Evolutionary conservation across 1,140 invertebrate genomes (phyloP), one percentile per base, ranked within the genome.

Genomic region (Aphelinus atriplicis): DNA sequence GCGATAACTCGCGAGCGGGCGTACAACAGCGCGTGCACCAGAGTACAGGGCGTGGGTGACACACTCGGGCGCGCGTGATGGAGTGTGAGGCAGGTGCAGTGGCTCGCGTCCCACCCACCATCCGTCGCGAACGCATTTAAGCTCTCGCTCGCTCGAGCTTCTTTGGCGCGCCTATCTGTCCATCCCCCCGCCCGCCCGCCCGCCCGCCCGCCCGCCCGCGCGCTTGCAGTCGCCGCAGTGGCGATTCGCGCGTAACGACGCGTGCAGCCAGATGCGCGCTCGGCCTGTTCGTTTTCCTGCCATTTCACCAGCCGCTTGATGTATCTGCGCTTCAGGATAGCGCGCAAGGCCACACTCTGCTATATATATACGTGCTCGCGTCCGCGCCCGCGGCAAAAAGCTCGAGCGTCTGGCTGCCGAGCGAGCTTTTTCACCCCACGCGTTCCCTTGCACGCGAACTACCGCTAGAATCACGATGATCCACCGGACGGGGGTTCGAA

Each of bases 41-140:
- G 87, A 86, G 84, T 85, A 86, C 26, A 26, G 26, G 26, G 84
- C 86, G 85, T 87, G 85, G 86, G 86, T 87, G 86, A 87, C 86
- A 84, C 79, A 80, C 71, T 26, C 26, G 26, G 26, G 26, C 26
- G 72, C 3, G 80, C 80, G 83, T 87, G 86, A 87, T 85, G 83
- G 83, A 87, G 85, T 81, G 83, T 81, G 80, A 81, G 84, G 82
- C 86, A 87, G 86, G 85, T 87, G 85, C 86, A 82, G 81, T 73
- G 78, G 66, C 80, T 75, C 48, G 1, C 51, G 6, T 26, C 48
- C 55, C 68, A 1, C 45, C 43, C 26, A 1, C 50, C 48, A 6
- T 7, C 61, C 10, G 45, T 5, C 61, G 43, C 60, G n/a, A 45
- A 56, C 68, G 68, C 68, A 48, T 72, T 72, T 65, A 57, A 64